Percentiles rank a stretch among this genome's conserved stretches.
Conservation (phyloP, 2,797 vertebrate genomes). For the Phaenicophaeus curvirostris region DNA sequence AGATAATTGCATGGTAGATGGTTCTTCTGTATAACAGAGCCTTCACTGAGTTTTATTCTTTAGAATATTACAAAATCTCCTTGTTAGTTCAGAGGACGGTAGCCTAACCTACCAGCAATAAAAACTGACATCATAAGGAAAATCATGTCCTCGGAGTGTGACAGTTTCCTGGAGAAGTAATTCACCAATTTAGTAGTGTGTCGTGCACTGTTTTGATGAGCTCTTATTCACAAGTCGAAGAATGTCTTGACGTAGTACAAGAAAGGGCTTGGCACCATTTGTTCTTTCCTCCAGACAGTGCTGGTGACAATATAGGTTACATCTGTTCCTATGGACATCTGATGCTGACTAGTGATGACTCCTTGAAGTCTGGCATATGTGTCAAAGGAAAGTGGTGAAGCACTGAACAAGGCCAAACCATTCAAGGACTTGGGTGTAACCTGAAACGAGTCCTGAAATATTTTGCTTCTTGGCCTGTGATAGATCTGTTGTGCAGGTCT, state of each 20-base stretch:
- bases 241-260: not conserved
- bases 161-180: not conserved
- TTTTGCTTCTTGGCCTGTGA: not conserved
- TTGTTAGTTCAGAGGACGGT: not conserved
- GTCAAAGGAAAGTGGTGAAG: conserved; percentile 1
- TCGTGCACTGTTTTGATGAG: not conserved
- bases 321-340: not conserved
- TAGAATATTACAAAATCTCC: not conserved
- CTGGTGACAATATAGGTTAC: conserved; percentile 21
- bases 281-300: not conserved
- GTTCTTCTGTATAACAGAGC: not conserved
- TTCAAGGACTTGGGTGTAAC: conserved; percentile 11
- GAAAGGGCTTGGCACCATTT: not conserved
- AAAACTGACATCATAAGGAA: not conserved
- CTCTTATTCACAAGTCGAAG: not conserved
- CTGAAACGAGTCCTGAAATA: conserved; percentile 9
- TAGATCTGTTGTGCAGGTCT: not conserved
- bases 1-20: not conserved
- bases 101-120: not conserved
- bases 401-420: not conserved
- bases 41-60: not conserved
- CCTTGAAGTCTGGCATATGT: conserved; percentile 26
- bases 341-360: conserved; percentile 6
- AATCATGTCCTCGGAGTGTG: not conserved
- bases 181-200: not conserved